Conservation (phyloP, 2,113 vertebrate species). For the Neomonachus schauinslandi region DNA sequence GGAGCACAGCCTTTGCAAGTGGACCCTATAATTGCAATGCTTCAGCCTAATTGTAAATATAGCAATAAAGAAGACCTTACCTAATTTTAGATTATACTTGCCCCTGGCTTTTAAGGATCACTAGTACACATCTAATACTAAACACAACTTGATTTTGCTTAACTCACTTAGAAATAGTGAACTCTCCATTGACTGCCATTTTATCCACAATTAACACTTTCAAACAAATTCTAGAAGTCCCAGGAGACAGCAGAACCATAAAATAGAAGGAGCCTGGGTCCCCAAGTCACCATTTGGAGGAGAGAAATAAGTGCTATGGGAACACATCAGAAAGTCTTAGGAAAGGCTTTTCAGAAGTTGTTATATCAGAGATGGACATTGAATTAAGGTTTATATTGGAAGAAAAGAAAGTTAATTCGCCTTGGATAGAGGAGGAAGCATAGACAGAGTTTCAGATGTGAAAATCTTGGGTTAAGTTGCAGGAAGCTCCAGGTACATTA, state of each 20-base stretch:
- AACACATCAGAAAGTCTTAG: not conserved
- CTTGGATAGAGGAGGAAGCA: not conserved
- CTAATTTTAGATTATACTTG: not conserved
- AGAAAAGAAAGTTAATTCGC: not conserved
- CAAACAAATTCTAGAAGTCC: not conserved
- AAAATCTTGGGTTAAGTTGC: not conserved
- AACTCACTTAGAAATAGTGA: conserved; percentile 9
- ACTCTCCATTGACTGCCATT: not conserved
- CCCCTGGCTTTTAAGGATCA: conserved; percentile 4
- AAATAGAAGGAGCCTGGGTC: not conserved
- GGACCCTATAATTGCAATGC: not conserved
- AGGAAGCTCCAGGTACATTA: not conserved
- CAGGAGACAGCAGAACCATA: not conserved
- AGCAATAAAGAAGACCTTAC: not conserved
- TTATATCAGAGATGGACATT: not conserved
- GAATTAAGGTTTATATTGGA: not conserved
- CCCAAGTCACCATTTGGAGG: not conserved
- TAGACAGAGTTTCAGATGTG: not conserved
- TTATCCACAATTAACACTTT: not conserved
- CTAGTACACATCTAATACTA: not conserved
- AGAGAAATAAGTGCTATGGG: not conserved
- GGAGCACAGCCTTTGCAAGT: not conserved
- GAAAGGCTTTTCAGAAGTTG: not conserved
- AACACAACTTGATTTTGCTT: conserved; percentile 30
- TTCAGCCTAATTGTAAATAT: not conserved